phyloP scores from a whole-genome alignment of 2,113 vertebrate species.

The Myxocyprinus asiaticus region DNA sequence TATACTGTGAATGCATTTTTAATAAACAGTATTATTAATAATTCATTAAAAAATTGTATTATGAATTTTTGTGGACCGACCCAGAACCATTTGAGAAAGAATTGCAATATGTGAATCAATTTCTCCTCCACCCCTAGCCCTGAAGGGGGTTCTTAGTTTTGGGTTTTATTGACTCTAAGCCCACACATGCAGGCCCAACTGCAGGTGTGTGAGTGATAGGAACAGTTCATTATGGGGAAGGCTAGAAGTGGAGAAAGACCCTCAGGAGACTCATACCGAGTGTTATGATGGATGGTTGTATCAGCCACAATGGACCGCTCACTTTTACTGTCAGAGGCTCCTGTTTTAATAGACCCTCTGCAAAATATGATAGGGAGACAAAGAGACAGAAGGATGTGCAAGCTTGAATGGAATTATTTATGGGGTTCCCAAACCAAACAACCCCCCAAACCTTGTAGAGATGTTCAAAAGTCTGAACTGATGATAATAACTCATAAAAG shows the following conservation, averaged over 20 bases:
- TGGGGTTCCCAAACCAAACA: not conserved
- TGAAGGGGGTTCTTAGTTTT: conserved; percentile 19
- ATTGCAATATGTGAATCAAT: too few species aligned
- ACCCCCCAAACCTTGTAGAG: not conserved
- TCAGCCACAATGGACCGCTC: conserved; percentile 58
- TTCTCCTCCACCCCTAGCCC: not conserved
- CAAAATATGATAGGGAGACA: conserved; percentile 26
- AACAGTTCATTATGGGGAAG: conserved; percentile 68
- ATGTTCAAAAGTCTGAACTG: not conserved
- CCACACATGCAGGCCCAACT: conserved; percentile 69
- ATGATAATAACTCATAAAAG: not conserved
- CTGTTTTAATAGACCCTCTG: conserved; percentile 48
- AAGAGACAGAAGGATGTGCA: conserved; percentile 8
- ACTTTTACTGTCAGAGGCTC: conserved; percentile 52
- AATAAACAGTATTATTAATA: too few species aligned
- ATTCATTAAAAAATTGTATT: too few species aligned
- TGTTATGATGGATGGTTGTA: conserved; percentile 70
- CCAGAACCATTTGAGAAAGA: too few species aligned
- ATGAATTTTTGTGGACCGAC: too few species aligned
- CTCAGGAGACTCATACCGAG: conserved; percentile 71
- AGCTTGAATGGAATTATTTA: conserved; percentile 16
- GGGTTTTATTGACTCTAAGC: conserved; percentile 49
- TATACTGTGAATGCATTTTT: too few species aligned
- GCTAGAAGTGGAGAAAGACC: conserved; percentile 58
- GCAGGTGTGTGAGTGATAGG: conserved; percentile 67